A percentile compares a stretch with the other conserved stretches of the same genome.
These are phyloP conservation scores for Corapipo altera DNA, from an alignment of 2,113 vertebrate genomes.

Conservation along the genomic window DNA sequence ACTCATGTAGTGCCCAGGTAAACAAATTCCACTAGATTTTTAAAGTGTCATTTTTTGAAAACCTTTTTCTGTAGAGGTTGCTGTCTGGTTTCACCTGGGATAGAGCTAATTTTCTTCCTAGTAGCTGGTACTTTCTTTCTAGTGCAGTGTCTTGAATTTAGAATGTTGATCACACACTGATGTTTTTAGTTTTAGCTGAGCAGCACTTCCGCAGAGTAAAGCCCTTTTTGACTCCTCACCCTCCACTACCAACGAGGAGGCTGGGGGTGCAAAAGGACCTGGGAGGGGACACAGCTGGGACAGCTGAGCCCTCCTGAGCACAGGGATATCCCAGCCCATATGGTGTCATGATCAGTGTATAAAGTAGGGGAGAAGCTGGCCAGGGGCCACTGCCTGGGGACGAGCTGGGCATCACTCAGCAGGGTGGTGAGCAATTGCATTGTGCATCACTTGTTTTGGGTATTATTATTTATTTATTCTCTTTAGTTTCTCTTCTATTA, in stretches of 20 bases:
- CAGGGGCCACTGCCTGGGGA: not conserved
- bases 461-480: not conserved
- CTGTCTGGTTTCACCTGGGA: not conserved
- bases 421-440: not conserved
- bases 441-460: not conserved
- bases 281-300: not conserved
- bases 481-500: not conserved
- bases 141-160: not conserved
- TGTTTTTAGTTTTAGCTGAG: not conserved
- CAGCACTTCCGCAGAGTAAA: not conserved
- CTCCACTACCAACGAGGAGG: not conserved
- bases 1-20: not conserved
- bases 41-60: not conserved
- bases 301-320: not conserved
- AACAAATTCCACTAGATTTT: not conserved
- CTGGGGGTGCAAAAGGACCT: not conserved
- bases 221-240: not conserved
- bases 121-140: too few relatives aligned
- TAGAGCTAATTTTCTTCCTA: not conserved
- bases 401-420: not conserved
- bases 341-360: too few relatives aligned
- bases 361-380: too few relatives aligned
- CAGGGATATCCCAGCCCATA: too few relatives aligned
- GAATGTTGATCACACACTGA: not conserved
- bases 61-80: not conserved